These are phyloP conservation scores for Elymnias hypermnestra DNA, from an alignment of 1,140 invertebrate genomes.

Conservation along the genomic window DNA sequence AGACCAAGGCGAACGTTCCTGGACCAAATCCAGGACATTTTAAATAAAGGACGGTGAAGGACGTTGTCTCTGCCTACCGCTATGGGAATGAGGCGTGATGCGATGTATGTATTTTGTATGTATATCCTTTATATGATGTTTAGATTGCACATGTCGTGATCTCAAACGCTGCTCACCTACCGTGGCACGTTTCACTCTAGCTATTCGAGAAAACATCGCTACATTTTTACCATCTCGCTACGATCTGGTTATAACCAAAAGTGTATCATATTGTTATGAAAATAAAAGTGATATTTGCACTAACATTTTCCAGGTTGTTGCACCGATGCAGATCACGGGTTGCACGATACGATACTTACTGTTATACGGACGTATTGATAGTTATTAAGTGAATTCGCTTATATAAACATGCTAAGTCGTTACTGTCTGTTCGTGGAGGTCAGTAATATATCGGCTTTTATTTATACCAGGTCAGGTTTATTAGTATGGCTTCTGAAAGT, in stretches of 20 bases:
- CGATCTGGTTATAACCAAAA: slow-evolving; percentile 24
- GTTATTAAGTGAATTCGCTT: slow-evolving; percentile 7
- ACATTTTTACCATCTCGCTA: slow-evolving; percentile 56
- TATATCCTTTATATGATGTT: slow-evolving; percentile 5
- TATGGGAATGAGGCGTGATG: no score
- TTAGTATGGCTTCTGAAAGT: no score
- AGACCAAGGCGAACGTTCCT: no score
- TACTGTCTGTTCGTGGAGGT: no score
- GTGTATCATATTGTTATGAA: slow-evolving; percentile 35
- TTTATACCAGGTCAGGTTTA: no score
- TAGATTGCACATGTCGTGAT: slow-evolving; percentile 9
- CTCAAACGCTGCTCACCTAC: slow-evolving; percentile 32
- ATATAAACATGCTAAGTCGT: no score
- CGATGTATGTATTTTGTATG: no score
- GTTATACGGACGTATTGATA: slow-evolving; percentile 10
- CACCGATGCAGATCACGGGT: slow-evolving; percentile 17
- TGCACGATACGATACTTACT: slow-evolving; percentile 8
- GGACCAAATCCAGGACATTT: no score
- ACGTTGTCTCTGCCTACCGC: no score
- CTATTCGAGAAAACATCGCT: slow-evolving; percentile 63
- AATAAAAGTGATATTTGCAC: slow-evolving; percentile 52
- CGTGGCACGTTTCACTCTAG: slow-evolving; percentile 67
- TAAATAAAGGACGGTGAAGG: no score
- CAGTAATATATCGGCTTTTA: no score
- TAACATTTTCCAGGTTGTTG: slow-evolving; percentile 6